Conservation (phyloP, 2,113 vertebrate genomes). For the Climacteris rufus region DNA sequence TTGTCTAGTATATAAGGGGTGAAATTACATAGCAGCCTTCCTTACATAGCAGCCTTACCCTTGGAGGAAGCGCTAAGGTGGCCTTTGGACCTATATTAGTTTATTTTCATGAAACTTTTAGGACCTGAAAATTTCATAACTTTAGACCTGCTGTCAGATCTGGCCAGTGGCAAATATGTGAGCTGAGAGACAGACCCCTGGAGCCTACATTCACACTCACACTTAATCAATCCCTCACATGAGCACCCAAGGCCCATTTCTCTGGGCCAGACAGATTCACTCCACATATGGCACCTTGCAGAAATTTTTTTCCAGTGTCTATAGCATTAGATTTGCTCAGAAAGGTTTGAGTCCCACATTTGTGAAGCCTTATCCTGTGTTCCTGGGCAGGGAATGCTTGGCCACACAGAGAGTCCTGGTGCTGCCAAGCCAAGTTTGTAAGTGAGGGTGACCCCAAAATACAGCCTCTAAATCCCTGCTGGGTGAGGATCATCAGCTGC, state of each 20-base stretch:
- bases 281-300: background rate
- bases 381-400: background rate
- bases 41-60: background rate
- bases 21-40: background rate
- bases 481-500: background rate
- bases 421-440: background rate
- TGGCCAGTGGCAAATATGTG: background rate
- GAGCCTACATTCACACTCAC: background rate
- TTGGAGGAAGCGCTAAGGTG: background rate
- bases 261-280: background rate
- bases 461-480: background rate
- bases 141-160: background rate
- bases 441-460: background rate
- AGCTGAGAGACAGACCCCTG: background rate
- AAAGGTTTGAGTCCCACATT: background rate
- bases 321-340: background rate
- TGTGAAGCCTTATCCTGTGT: background rate
- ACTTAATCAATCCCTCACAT: background rate
- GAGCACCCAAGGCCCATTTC: background rate
- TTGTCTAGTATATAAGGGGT: background rate
- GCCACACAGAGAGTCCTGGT: background rate
- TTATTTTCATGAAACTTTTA: background rate
- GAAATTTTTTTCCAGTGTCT: background rate
- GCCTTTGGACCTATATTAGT: background rate
- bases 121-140: background rate